phyloP scores from a whole-genome alignment of 2,888 invertebrate genomes.

The Yponomeuta cagnagella region DNA sequence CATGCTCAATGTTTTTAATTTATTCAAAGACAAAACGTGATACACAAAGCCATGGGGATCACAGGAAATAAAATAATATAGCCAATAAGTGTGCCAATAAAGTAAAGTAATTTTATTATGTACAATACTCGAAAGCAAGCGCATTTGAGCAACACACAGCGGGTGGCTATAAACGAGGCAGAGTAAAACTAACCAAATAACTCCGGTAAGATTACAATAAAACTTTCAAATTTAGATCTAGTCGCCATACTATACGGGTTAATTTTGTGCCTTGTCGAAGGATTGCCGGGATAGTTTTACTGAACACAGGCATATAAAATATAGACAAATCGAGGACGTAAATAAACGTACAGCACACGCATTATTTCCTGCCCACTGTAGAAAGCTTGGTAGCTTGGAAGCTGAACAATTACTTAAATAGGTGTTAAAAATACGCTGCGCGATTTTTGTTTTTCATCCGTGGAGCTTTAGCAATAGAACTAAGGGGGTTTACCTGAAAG shows the following conservation, averaged over 20 bases:
- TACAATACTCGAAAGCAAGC: not conserved
- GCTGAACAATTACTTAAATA: not conserved
- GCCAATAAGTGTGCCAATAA: not conserved
- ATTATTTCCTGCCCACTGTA: conserved; percentile 37
- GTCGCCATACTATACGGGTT: too few species aligned
- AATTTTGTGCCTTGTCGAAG: too few species aligned
- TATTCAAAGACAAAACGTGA: not conserved
- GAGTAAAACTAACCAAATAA: not conserved
- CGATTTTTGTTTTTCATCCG: too few species aligned
- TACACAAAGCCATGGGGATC: not conserved
- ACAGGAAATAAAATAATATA: not conserved
- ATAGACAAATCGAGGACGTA: conserved; percentile 30
- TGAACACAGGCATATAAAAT: conserved; percentile 29
- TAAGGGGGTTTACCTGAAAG: too few species aligned
- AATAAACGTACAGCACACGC: conserved; percentile 36
- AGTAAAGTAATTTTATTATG: not conserved
- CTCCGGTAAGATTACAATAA: too few species aligned
- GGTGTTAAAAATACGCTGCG: not conserved
- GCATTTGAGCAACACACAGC: not conserved
- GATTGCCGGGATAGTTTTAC: not conserved
- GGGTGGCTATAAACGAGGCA: not conserved
- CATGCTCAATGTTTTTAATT: not conserved
- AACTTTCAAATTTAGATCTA: too few species aligned
- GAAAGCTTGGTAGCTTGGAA: conserved; percentile 2
- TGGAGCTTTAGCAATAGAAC: too few species aligned